Percentiles rank a stretch among this genome's conserved stretches.
Evolutionary conservation across 2,888 invertebrate genomes (phyloP).

Genomic region (Nysson spinosus): DNA sequence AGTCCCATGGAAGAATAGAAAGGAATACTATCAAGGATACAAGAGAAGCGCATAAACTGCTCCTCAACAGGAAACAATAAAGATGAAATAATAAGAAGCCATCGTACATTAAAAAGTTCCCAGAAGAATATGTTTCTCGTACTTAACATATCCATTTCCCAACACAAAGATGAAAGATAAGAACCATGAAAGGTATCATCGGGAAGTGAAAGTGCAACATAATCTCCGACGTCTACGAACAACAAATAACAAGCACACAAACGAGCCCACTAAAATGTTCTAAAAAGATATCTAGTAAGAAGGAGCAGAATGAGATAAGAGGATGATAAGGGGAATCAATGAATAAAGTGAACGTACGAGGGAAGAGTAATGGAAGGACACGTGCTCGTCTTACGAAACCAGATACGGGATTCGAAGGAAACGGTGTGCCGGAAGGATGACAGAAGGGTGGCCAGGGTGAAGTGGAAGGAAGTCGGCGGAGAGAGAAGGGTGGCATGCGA

Average conservation of each 20-base stretch:
- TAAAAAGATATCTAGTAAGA: too few species aligned
- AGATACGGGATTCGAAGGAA: slow-evolving; percentile 1
- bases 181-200: too few species aligned
- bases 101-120: too few species aligned
- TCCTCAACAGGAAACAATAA: slow-evolving; percentile 3
- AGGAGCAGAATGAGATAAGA: not conserved
- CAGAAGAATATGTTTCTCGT: too few species aligned
- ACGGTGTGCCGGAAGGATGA: not conserved
- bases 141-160: too few species aligned
- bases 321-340: not conserved
- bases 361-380: not conserved
- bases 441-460: not conserved
- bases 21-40: slow-evolving; percentile 25
- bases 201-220: too few species aligned
- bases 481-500: not conserved
- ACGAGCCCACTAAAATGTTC: too few species aligned
- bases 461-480: slow-evolving; percentile 1
- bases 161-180: too few species aligned
- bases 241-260: not conserved
- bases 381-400: not conserved
- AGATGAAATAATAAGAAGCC: slow-evolving; percentile 21
- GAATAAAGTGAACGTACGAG: not conserved
- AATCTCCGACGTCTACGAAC: too few species aligned
- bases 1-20: slow-evolving; percentile 11
- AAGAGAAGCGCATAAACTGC: not conserved